Percentiles rank a stretch among this genome's conserved stretches.
Evolutionary conservation across 2,888 invertebrate species (phyloP).

Genomic region (Criorhina ranunculi): DNA sequence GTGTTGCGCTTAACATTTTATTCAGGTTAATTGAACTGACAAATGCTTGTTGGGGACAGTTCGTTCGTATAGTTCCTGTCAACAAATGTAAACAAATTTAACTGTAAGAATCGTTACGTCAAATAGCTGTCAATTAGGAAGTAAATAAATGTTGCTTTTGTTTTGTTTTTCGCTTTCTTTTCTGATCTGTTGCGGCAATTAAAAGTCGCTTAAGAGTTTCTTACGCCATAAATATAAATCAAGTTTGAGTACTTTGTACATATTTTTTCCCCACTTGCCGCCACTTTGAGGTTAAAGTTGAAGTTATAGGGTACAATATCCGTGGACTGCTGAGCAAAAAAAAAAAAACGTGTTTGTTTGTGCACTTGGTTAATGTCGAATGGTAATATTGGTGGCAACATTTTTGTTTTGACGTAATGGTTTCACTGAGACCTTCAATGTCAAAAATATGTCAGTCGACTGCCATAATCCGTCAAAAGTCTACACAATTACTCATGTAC

Average conservation of each 20-base stretch:
- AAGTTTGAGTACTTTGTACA: not conserved
- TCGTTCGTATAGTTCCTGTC: not conserved
- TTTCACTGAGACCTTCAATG: too few relatives aligned
- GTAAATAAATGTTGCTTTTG: not conserved
- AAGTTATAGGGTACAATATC: not conserved
- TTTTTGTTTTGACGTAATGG: too few relatives aligned
- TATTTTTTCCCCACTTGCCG: not conserved
- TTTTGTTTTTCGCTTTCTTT: not conserved
- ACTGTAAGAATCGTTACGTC: slow-evolving; percentile 1
- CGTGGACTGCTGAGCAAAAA: slow-evolving; percentile 5
- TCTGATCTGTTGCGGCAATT: slow-evolving; percentile 8
- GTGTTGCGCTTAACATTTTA: slow-evolving; percentile 7
- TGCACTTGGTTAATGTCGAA: too few relatives aligned
- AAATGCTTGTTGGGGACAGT: not conserved
- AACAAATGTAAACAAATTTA: slow-evolving; percentile 19
- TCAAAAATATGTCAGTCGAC: too few relatives aligned
- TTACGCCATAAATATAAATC: not conserved
- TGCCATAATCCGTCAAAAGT: too few relatives aligned
- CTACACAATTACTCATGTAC: too few relatives aligned
- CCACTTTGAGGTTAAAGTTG: not conserved
- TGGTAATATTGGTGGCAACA: not conserved
- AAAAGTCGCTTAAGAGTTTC: not conserved
- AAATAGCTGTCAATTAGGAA: not conserved
- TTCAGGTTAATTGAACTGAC: slow-evolving; percentile 14
- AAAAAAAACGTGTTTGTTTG: slow-evolving; percentile 14